Percentiles rank a stretch among this genome's conserved stretches.
Evolutionary conservation across 35 echinoderm and acorn worm genomes (phyloP).

Genomic region (Heliocidaris erythrogramma): DNA sequence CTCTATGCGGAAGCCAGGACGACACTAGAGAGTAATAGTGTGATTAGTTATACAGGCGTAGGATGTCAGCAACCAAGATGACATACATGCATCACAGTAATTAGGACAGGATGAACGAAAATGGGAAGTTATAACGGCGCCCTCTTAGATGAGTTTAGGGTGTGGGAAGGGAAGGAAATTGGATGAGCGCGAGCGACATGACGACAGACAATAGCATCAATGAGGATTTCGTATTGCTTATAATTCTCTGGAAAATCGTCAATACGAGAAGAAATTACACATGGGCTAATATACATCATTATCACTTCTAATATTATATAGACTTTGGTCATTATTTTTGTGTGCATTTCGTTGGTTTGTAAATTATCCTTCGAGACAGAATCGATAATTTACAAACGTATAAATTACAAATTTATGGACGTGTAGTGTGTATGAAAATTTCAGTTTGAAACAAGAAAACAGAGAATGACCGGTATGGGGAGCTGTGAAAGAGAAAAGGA

Average conservation of each 20-base stretch:
- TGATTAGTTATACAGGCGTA: neutral
- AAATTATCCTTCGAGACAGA: no score
- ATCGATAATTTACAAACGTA: no score
- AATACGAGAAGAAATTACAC: neutral
- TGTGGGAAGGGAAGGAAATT: neutral
- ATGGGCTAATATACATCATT: neutral
- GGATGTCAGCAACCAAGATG: neutral
- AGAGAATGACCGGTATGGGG: neutral
- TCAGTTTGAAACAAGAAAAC: no score
- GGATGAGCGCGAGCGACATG: neutral
- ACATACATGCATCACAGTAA: neutral
- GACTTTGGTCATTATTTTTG: no score
- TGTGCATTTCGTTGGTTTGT: no score
- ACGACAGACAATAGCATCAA: neutral
- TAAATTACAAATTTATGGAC: no score
- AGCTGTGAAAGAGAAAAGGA: neutral
- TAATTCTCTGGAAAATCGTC: neutral
- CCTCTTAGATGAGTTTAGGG: neutral
- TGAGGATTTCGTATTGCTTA: neutral
- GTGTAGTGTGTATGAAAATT: no score
- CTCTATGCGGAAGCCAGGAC: neutral
- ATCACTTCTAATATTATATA: no score
- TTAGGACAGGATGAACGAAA: neutral
- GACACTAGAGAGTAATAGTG: neutral
- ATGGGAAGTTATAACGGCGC: neutral